Conservation (phyloP, 2,888 invertebrate genomes). For the Metallyticus violacea region DNA sequence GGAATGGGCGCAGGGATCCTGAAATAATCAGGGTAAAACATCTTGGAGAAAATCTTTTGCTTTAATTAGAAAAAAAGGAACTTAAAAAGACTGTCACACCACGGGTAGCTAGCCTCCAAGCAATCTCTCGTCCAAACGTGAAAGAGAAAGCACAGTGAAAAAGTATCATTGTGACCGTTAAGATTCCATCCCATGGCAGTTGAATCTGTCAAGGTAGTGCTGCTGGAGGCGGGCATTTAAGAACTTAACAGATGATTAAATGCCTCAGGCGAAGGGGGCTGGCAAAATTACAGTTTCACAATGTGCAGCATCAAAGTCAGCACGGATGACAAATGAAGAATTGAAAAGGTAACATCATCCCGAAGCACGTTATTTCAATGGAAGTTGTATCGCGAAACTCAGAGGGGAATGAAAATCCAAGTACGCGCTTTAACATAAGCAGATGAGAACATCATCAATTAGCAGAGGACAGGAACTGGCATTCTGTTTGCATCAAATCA, state of each 20-base stretch:
- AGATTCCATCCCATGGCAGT: not conserved
- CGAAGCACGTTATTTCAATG: not conserved
- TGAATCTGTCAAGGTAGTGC: not conserved
- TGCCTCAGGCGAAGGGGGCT: not conserved
- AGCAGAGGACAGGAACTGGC: too few species aligned
- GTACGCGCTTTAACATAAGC: too few species aligned
- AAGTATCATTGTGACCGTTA: not conserved
- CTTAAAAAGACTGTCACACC: not conserved
- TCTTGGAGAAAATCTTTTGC: not conserved
- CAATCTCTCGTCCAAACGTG: not conserved
- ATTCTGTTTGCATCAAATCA: too few species aligned
- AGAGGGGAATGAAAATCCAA: too few species aligned
- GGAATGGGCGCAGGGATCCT: not conserved
- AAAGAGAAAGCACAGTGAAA: too few species aligned
- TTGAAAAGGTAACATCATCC: not conserved
- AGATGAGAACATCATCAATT: too few species aligned
- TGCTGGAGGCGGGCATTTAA: not conserved
- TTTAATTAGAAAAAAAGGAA: not conserved
- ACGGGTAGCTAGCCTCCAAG: not conserved
- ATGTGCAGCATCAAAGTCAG: not conserved
- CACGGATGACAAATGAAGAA: not conserved
- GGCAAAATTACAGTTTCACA: not conserved
- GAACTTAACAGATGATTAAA: not conserved
- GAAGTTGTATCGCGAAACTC: not conserved
- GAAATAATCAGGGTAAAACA: not conserved